Evolutionary conservation across 2,113 vertebrate species (phyloP).

Genomic region (Clupea harengus): DNA sequence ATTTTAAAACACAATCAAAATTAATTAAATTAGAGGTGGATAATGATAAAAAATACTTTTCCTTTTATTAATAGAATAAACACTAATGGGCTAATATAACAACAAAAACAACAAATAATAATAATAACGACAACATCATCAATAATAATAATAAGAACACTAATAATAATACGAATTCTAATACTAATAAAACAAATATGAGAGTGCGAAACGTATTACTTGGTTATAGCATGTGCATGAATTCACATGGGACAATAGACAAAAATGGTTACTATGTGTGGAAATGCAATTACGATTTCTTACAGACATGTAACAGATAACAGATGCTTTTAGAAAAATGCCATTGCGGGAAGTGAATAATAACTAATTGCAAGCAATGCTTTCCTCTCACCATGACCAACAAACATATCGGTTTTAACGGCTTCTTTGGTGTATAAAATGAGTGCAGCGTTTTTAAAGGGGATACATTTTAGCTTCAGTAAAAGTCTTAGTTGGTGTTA

Average conservation of each 20-base stretch:
- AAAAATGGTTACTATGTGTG: too few species aligned
- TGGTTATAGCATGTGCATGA: too few species aligned
- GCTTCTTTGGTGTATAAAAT: conserved; percentile 25
- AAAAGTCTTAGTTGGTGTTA: conserved; percentile 30
- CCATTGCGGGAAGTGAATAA: not conserved
- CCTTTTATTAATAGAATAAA: not conserved
- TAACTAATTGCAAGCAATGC: not conserved
- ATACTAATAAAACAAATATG: not conserved
- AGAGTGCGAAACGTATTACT: too few species aligned
- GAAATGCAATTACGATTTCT: too few species aligned
- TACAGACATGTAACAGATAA: not conserved
- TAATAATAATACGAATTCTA: not conserved
- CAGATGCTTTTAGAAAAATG: not conserved
- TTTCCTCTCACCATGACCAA: conserved; percentile 6
- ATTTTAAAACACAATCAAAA: too few species aligned
- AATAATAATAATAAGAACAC: not conserved
- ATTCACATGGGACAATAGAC: too few species aligned
- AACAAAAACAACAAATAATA: not conserved
- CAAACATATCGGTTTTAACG: conserved; percentile 35
- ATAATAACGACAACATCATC: not conserved
- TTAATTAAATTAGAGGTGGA: too few species aligned
- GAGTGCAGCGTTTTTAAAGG: conserved; percentile 39
- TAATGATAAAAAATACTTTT: not conserved
- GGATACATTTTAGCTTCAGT: conserved; percentile 34
- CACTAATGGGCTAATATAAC: not conserved